Evolutionary conservation across 2,888 invertebrate species (phyloP).

Genomic region (Agonopterix alstromeriana): DNA sequence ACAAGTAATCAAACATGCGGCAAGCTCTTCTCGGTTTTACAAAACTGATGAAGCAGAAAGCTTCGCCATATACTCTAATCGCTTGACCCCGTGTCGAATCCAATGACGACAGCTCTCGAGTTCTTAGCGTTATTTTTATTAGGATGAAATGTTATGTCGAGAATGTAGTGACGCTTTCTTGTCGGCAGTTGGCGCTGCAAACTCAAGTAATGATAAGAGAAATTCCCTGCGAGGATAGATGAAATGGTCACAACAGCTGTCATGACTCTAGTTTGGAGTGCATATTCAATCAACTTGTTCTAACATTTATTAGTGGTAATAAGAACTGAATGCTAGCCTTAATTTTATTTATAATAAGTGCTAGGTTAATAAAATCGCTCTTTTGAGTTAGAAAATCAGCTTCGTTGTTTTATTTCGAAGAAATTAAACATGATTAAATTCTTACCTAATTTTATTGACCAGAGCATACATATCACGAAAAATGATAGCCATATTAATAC

Average conservation of each 20-base stretch:
- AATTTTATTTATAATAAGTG: slow-evolving; percentile 73
- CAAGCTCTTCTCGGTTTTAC: no score
- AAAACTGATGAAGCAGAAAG: no score
- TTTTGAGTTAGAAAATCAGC: slow-evolving; percentile 72
- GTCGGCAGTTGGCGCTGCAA: slow-evolving; percentile 23
- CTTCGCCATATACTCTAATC: background rate
- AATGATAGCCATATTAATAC: no score
- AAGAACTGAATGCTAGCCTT: slow-evolving; percentile 75
- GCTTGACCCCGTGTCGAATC: background rate
- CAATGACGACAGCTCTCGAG: background rate
- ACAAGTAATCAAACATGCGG: no score
- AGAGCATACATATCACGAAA: background rate
- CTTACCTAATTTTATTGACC: slow-evolving; percentile 4
- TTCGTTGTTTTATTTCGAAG: slow-evolving; percentile 49
- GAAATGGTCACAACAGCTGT: background rate
- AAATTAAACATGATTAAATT: background rate
- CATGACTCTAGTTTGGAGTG: slow-evolving; percentile 23
- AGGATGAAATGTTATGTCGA: slow-evolving; percentile 22
- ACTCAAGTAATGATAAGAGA: slow-evolving; percentile 15
- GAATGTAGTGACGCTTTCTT: slow-evolving; percentile 33
- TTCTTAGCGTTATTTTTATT: slow-evolving; percentile 36
- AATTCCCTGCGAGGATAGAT: background rate
- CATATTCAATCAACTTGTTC: slow-evolving; percentile 30
- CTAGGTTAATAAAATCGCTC: slow-evolving; percentile 72
- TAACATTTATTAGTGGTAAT: slow-evolving; percentile 56